These are phyloP conservation scores for Cotesia chilonis DNA, from an alignment of 1,140 invertebrate species.

Conservation along the genomic window DNA sequence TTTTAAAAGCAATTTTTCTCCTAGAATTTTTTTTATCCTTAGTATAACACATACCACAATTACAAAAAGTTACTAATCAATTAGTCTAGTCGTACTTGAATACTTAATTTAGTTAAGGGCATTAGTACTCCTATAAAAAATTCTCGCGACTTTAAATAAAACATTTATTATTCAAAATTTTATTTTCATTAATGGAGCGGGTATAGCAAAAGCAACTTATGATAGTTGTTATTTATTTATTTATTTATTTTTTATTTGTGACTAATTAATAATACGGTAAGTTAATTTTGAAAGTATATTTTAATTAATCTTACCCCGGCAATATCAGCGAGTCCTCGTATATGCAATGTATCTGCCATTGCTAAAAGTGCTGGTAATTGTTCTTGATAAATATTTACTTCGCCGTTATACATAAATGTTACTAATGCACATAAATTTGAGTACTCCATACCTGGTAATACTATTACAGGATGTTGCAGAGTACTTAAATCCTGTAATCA, in stretches of 20 bases:
- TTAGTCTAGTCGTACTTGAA: constrained; percentile 33
- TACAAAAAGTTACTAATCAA: not conserved
- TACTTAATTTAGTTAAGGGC: not conserved
- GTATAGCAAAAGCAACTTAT: not conserved
- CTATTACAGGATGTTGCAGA: constrained; percentile 82
- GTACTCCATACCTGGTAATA: constrained; percentile 82
- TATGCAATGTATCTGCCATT: constrained; percentile 84
- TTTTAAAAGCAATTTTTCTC: too few relatives aligned
- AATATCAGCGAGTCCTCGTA: constrained; percentile 86
- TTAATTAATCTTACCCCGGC: constrained; percentile 68
- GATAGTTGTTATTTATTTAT: not conserved
- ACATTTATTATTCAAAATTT: too few relatives aligned
- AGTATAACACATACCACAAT: too few relatives aligned
- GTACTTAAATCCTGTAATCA: constrained; percentile 72
- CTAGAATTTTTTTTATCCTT: too few relatives aligned
- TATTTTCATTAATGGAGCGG: too few relatives aligned
- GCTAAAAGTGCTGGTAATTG: constrained; percentile 82
- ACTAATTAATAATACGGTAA: not conserved
- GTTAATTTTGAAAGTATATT: too few relatives aligned
- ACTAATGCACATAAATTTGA: constrained; percentile 83
- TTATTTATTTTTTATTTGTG: not conserved
- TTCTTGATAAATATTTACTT: constrained; percentile 86
- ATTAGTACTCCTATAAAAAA: not conserved
- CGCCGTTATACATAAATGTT: constrained; percentile 92
- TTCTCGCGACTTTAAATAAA: constrained; percentile 15